Conservation (phyloP, 2,797 vertebrate species). For the Leptoclinus maculatus region DNA sequence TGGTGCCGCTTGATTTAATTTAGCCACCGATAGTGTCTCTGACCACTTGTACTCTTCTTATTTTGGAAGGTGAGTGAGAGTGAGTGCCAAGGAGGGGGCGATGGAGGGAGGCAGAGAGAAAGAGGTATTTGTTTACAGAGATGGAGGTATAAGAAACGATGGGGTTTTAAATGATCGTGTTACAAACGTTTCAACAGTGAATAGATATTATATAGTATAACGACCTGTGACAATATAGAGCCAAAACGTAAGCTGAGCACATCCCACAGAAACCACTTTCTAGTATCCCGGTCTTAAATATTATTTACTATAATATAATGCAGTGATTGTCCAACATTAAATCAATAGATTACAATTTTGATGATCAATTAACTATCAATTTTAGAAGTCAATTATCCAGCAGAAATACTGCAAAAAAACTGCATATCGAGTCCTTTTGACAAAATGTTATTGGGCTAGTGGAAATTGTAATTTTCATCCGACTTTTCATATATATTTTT, state of each 20-base stretch:
- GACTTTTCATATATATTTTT: not conserved
- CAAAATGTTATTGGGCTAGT: not conserved
- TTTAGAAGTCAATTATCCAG: not conserved
- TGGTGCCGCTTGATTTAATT: constrained; percentile 84
- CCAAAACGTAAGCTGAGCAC: not conserved
- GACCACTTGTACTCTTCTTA: constrained; percentile 79
- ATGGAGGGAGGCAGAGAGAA: constrained; percentile 38
- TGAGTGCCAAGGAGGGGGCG: constrained; percentile 39
- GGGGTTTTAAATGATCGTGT: constrained; percentile 36
- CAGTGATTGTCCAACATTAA: not conserved
- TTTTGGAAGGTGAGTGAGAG: constrained; percentile 72
- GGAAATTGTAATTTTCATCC: not conserved
- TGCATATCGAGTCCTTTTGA: not conserved
- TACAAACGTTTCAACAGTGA: constrained; percentile 7
- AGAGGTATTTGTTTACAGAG: constrained; percentile 65
- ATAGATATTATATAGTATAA: not conserved
- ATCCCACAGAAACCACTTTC: not conserved
- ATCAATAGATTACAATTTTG: not conserved
- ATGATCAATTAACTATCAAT: not conserved
- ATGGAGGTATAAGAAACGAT: constrained; percentile 9
- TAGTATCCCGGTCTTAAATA: not conserved
- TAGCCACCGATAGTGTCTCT: constrained; percentile 79
- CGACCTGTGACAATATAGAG: not conserved
- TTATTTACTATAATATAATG: not conserved
- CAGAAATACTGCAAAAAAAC: not conserved